phyloP scores from a whole-genome alignment of 2,888 invertebrate genomes.

The Trichopria drosophilae region DNA sequence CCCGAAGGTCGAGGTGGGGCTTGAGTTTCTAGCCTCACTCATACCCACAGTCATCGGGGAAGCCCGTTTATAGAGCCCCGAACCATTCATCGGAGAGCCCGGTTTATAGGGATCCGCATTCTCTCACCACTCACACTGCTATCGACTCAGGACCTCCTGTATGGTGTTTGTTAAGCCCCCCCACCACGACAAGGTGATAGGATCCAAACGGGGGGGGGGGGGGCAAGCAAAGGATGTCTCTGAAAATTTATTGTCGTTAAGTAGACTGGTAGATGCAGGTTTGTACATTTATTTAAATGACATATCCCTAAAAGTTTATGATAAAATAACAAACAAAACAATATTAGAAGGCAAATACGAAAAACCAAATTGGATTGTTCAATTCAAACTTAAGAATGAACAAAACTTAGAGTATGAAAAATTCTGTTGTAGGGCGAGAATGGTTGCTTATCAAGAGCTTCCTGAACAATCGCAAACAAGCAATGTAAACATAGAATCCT shows the following conservation, averaged over 20 bases:
- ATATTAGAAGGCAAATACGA: not conserved
- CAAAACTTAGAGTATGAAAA: not conserved
- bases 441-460: slow-evolving; percentile 5
- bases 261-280: slow-evolving; percentile 25
- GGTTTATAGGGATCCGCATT: no score
- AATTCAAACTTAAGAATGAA: not conserved
- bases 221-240: slow-evolving; percentile 23
- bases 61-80: no score
- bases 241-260: slow-evolving; percentile 24
- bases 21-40: no score
- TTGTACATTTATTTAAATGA: slow-evolving; percentile 20
- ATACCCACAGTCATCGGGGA: no score
- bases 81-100: no score
- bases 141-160: no score
- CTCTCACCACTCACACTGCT: no score
- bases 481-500: slow-evolving; percentile 1
- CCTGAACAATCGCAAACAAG: slow-evolving; percentile 13
- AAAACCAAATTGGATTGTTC: slow-evolving; percentile 5
- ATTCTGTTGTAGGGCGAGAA: not conserved
- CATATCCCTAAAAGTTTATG: not conserved
- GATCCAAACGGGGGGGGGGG: no score
- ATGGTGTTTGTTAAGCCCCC: no score
- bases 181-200: no score
- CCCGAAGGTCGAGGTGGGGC: no score
- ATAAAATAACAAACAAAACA: slow-evolving; percentile 2